Evolutionary conservation across 2,113 vertebrate genomes (phyloP).

Genomic region (Ptyas mucosa): DNA sequence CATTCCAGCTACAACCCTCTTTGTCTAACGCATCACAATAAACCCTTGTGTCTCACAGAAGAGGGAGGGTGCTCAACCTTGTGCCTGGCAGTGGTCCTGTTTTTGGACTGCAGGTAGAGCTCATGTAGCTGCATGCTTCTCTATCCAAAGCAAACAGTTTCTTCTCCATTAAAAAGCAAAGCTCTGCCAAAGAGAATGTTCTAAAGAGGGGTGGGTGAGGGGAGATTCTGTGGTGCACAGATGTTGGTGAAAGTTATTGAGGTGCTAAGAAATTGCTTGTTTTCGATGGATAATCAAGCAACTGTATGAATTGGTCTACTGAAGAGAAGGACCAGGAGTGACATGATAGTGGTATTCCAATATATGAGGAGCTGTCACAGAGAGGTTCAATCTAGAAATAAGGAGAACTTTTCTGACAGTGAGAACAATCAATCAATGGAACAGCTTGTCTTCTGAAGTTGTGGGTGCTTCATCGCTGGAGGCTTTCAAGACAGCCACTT

Average conservation of each 20-base stretch:
- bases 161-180: background rate
- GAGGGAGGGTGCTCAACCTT: background rate
- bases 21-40: background rate
- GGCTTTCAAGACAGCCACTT: background rate
- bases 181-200: background rate
- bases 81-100: background rate
- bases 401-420: background rate
- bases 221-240: background rate
- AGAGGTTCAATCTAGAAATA: background rate
- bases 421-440: background rate
- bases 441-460: background rate
- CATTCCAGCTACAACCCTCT: background rate
- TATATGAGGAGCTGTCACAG: background rate
- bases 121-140: background rate
- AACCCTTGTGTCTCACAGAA: background rate
- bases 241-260: background rate
- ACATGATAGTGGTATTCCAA: background rate
- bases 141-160: background rate
- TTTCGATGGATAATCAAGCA: background rate
- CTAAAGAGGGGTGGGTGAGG: background rate
- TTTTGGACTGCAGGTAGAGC: background rate
- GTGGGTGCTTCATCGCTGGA: background rate
- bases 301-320: background rate
- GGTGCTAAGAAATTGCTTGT: background rate
- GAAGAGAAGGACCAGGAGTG: background rate